A percentile compares a stretch with the other conserved stretches of the same genome.
phyloP scores from a whole-genome alignment of 2,888 invertebrate genomes.

The Clusia tigrina region DNA sequence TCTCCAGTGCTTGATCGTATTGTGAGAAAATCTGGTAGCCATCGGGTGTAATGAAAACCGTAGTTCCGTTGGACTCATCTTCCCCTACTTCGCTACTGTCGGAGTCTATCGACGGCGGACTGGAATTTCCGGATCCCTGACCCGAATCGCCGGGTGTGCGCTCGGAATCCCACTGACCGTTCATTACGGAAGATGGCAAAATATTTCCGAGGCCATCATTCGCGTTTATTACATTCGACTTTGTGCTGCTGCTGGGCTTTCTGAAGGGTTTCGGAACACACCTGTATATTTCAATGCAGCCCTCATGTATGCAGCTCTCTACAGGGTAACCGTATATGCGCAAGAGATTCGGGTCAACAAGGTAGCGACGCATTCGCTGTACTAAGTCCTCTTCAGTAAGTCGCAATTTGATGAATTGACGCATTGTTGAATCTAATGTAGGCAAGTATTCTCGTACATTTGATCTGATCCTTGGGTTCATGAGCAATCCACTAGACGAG shows the following conservation, averaged over 20 bases:
- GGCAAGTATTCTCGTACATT: too few relatives aligned
- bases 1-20: conserved; percentile 62
- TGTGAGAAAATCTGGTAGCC: conserved; percentile 41
- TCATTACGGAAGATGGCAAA: conserved; percentile 25
- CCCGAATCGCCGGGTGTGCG: conserved; percentile 67
- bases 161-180: conserved; percentile 40
- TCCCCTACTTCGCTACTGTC: conserved; percentile 45
- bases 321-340: conserved; percentile 77
- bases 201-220: conserved; percentile 52
- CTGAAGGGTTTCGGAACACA: conserved; percentile 66
- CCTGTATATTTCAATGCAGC: conserved; percentile 72
- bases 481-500: conserved; percentile 53
- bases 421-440: too few relatives aligned
- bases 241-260: not conserved
- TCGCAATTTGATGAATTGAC: conserved; percentile 62
- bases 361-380: conserved; percentile 69
- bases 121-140: conserved; percentile 64
- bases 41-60: conserved; percentile 57
- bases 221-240: conserved; percentile 46
- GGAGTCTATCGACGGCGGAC: conserved; percentile 66
- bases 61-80: conserved; percentile 40
- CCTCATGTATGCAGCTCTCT: conserved; percentile 70
- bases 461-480: too few relatives aligned
- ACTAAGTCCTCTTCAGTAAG: conserved; percentile 68
- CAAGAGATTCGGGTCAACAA: conserved; percentile 71